Percentiles rank a stretch among this genome's conserved stretches.
phyloP scores from a whole-genome alignment of 2,113 vertebrate species.

The Urocitellus parryii region DNA sequence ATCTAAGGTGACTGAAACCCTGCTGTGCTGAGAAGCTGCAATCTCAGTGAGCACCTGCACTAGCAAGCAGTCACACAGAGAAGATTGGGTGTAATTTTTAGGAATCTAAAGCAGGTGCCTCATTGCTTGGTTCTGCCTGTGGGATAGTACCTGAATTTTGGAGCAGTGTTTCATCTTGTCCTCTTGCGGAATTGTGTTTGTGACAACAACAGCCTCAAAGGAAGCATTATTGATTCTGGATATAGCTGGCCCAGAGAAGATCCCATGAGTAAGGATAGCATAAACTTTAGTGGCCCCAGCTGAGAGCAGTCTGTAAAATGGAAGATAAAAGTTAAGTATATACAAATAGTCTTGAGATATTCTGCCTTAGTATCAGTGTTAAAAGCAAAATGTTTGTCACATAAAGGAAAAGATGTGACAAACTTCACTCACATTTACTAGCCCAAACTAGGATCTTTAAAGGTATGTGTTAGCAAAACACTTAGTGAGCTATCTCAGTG shows the following conservation, averaged over 20 bases:
- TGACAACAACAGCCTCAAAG: constrained; percentile 97
- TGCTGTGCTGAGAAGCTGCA: neutral
- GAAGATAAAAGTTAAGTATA: neutral
- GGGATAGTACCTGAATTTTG: constrained; percentile 94
- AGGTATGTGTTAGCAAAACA: neutral
- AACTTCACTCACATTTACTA: neutral
- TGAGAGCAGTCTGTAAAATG: constrained; percentile 90
- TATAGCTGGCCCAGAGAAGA: constrained; percentile 97
- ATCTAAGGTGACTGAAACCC: neutral
- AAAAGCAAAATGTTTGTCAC: neutral
- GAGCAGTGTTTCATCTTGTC: constrained; percentile 97
- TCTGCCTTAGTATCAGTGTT: neutral
- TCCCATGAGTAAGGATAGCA: constrained; percentile 97
- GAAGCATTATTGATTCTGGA: constrained; percentile 96
- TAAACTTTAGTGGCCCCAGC: constrained; percentile 96
- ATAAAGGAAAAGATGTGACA: neutral
- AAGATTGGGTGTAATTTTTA: neutral
- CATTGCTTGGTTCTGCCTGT: neutral
- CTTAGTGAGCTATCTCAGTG: neutral
- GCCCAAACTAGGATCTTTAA: neutral
- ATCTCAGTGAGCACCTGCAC: neutral
- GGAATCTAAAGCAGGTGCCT: neutral
- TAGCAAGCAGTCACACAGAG: neutral
- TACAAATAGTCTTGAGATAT: neutral
- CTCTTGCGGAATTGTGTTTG: constrained; percentile 97